These are phyloP conservation scores for Oopsacas minuta DNA, from an alignment of 37 sponge, comb jelly and placozoan species.

Conservation along the genomic window DNA sequence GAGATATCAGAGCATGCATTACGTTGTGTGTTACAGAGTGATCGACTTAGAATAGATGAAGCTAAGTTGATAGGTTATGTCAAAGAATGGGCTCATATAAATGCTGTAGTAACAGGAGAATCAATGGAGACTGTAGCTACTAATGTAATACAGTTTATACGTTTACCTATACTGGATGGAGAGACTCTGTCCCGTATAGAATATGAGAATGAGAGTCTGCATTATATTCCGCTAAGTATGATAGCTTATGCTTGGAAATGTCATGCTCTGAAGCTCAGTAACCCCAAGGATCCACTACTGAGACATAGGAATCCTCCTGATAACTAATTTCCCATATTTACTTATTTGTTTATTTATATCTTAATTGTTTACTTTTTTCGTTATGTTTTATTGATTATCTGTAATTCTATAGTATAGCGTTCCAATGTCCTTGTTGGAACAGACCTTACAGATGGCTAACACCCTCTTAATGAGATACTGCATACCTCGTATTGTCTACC, in stretches of 20 bases:
- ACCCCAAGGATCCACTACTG: conserved; percentile 55
- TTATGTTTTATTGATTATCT: too few relatives aligned
- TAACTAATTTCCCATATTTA: neutral
- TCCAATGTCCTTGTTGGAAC: neutral
- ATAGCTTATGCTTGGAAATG: conserved; percentile 93
- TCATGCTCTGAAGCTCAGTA: conserved; percentile 70
- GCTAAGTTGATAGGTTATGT: conserved; percentile 68
- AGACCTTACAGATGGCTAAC: neutral
- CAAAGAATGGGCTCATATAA: conserved; percentile 86
- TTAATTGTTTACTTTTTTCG: too few relatives aligned
- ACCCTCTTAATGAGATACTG: neutral
- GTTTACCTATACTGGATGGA: conserved; percentile 76
- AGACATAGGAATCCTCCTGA: conserved; percentile 36
- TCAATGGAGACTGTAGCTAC: conserved; percentile 53
- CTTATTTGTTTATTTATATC: neutral
- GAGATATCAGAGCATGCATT: conserved; percentile 90
- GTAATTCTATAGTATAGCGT: too few relatives aligned
- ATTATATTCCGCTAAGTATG: conserved; percentile 79
- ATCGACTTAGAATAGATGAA: conserved; percentile 75
- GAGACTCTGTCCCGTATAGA: conserved; percentile 66
- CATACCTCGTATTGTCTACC: neutral
- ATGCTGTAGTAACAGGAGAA: conserved; percentile 73
- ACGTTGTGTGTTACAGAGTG: conserved; percentile 55
- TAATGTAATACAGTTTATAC: conserved; percentile 64
- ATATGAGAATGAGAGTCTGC: conserved; percentile 63